Percentiles rank a stretch among this genome's conserved stretches.
Evolutionary conservation across 37 sponge, comb jelly and placozoan species (phyloP).

Genomic region (Dysidea cf. avara): DNA sequence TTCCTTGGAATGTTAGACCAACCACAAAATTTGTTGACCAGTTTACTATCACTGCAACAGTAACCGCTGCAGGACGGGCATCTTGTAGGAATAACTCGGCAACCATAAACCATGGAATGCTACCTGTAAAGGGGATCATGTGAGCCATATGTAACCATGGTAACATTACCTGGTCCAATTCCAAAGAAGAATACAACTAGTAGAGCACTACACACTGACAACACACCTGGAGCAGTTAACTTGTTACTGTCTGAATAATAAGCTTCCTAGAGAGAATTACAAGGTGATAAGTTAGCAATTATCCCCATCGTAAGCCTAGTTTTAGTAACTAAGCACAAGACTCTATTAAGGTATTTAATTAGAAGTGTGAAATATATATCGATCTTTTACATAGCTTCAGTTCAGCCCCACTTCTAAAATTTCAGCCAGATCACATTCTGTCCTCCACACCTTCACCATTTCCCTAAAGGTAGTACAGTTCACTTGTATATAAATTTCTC

Average conservation of each 20-base stretch:
- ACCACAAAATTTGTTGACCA: constrained; percentile 49
- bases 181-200: constrained; percentile 34
- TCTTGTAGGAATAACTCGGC: constrained; percentile 60
- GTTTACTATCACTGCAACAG: constrained; percentile 60
- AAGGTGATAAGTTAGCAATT: background rate
- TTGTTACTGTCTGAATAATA: constrained; percentile 14
- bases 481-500: too few species aligned
- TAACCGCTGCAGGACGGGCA: constrained; percentile 42
- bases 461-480: too few species aligned
- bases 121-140: constrained; percentile 4
- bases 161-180: constrained; percentile 68
- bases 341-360: background rate
- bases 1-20: constrained; percentile 35
- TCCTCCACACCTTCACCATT: too few species aligned
- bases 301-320: background rate
- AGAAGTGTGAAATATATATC: too few species aligned
- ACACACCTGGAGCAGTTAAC: constrained; percentile 56
- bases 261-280: constrained; percentile 18
- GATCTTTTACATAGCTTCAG: too few species aligned
- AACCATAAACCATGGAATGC: constrained; percentile 70
- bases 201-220: constrained; percentile 34
- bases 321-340: background rate
- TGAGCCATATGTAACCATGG: too few species aligned
- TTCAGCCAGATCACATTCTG: too few species aligned
- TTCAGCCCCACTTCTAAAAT: too few species aligned